These are phyloP conservation scores for Struthio camelus DNA, from an alignment of 2,113 vertebrate species.

Conservation along the genomic window DNA sequence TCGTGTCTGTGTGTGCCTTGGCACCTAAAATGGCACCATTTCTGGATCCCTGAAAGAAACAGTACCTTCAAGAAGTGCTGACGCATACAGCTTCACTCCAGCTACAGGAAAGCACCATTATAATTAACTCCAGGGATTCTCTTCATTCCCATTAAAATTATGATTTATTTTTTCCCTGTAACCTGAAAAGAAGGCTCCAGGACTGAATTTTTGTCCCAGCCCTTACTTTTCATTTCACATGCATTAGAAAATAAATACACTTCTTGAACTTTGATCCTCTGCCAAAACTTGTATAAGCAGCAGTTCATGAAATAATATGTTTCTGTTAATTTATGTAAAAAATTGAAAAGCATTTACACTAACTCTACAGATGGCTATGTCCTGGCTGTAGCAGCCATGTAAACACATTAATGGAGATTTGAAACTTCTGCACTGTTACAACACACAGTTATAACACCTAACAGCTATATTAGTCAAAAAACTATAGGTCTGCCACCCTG, in stretches of 20 bases:
- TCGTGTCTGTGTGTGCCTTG: conserved; percentile 8
- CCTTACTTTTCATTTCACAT: neutral
- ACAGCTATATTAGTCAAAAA: neutral
- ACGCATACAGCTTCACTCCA: conserved; percentile 37
- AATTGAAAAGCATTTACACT: conserved; percentile 5
- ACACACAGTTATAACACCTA: neutral
- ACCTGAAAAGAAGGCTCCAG: conserved; percentile 11
- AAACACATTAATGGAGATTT: neutral
- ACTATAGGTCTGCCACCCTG: neutral
- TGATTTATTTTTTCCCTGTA: neutral
- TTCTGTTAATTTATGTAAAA: conserved; percentile 47
- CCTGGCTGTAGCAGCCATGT: neutral
- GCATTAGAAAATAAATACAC: neutral
- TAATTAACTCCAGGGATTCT: conserved; percentile 39
- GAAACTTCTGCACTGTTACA: neutral
- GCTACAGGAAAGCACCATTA: neutral
- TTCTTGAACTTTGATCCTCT: neutral
- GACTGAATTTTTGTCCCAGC: neutral
- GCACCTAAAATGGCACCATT: conserved; percentile 21
- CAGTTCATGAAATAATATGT: conserved; percentile 32
- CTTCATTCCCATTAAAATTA: neutral
- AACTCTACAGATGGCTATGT: conserved; percentile 28
- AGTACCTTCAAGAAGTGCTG: conserved; percentile 22
- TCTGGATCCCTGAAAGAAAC: neutral
- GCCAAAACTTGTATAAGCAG: neutral